Base-by-base conservation (phyloP, 2,113 vertebrate species). In the Cryptomyrus ogoouensis region DNA sequence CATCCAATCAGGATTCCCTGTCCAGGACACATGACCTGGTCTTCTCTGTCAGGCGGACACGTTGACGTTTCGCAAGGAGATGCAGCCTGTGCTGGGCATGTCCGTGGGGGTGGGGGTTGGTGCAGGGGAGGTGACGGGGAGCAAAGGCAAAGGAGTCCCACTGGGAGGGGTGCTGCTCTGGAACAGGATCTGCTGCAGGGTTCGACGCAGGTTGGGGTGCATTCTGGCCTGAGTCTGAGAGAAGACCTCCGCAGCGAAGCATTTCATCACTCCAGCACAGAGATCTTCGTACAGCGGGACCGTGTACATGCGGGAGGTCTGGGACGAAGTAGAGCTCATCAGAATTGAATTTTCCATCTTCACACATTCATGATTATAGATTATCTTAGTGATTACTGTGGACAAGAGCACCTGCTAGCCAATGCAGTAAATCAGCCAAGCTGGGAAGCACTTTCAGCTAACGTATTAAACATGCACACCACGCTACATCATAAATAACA, bases 251-350 rank as follows among this genome's bases (percentile, higher is more conserved):
- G 98, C 95, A 13, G 98, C 98, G 80, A 98, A 96, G 89, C 97
- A 96, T 95, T 97, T 99, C 96, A 99, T 96, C 90, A 97, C 96
- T 8, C 98, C 97, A 0, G 97, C 95, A 91, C 97, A 97, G 93
- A 99, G 97, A 95, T 99, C 98, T 93, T 99, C 98, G 0, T 99
- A 99, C 89, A 99, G 95, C 0, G 98, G 98, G 93, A 99, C 97
- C 0, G 98, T 99, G 95, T 99, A 99, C 98, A 99, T 99, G 92
- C 98, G 96, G 19, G 98, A 99, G 86, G 98, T 98, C 98, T 99
- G 94, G 0, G 44, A 56, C 7, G 15, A 10, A 15, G 44, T n/a
- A 1, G 46, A 15, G 17, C 5, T 35, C 12, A 17, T 27, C 21
- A 87, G 39, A 44, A 87, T 1, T 42, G 52, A 85, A 10, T 80